These are phyloP conservation scores for Furcula furcula DNA, from an alignment of 2,888 invertebrate genomes.

Conservation along the genomic window DNA sequence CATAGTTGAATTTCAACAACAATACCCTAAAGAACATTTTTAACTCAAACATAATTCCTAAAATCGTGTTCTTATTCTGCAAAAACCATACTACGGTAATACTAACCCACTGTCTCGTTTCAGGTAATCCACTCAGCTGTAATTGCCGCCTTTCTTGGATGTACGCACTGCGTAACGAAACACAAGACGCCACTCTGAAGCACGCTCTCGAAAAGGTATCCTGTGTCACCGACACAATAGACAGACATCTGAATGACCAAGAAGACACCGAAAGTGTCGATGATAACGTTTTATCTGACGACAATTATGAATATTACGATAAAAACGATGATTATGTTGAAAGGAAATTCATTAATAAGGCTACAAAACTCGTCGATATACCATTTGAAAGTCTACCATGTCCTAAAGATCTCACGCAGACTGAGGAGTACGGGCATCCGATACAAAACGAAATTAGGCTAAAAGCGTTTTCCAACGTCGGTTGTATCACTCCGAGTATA, in stretches of 20 bases:
- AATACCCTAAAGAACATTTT: constrained; percentile 1
- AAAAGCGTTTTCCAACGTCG: constrained; percentile 62
- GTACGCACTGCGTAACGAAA: constrained; percentile 87
- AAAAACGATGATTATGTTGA: constrained; percentile 61
- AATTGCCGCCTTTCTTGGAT: constrained; percentile 93
- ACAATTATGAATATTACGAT: constrained; percentile 69
- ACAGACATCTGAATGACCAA: constrained; percentile 51
- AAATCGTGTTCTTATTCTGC: not conserved
- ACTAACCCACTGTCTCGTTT: constrained; percentile 40
- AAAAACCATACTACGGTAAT: not conserved
- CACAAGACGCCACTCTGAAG: constrained; percentile 85
- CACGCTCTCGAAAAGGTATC: constrained; percentile 87
- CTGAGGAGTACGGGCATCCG: constrained; percentile 71
- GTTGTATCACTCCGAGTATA: constrained; percentile 44
- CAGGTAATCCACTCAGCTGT: constrained; percentile 92
- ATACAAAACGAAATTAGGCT: constrained; percentile 74
- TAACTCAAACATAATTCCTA: not conserved
- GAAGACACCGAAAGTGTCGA: constrained; percentile 44
- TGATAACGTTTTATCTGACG: constrained; percentile 54
- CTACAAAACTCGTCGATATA: constrained; percentile 63
- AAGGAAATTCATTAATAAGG: constrained; percentile 48
- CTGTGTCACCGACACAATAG: constrained; percentile 82
- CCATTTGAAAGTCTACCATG: constrained; percentile 70
- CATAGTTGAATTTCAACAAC: too few relatives aligned
- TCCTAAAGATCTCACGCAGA: constrained; percentile 70